Percentiles rank a stretch among this genome's conserved stretches.
phyloP scores from a whole-genome alignment of 2,113 vertebrate species.

The Rafetus swinhoei region DNA sequence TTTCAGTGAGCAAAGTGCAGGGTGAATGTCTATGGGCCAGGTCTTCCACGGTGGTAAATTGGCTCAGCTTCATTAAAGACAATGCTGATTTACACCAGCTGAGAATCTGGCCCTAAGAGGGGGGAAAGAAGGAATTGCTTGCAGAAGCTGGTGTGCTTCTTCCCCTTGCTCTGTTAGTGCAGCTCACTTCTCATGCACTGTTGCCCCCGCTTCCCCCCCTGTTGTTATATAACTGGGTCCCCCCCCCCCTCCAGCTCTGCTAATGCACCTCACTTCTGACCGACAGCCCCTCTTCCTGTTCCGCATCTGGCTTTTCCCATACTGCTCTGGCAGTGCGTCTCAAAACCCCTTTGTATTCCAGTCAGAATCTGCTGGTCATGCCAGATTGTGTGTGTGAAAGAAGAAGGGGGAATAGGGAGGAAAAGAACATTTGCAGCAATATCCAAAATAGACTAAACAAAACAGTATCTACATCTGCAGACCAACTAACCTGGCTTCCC shows the following conservation, averaged over 20 bases:
- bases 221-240: neutral
- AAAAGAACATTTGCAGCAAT: slow-evolving; percentile 18
- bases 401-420: neutral
- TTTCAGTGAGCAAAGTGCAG: neutral
- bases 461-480: neutral
- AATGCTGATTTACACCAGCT: neutral
- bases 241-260: neutral
- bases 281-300: neutral
- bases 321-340: neutral
- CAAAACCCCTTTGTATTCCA: neutral
- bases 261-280: neutral
- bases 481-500: neutral
- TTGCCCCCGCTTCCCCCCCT: neutral
- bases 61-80: neutral
- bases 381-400: neutral
- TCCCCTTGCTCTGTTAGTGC: neutral
- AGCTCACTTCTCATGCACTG: neutral
- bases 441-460: slow-evolving; percentile 58
- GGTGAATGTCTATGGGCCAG: neutral
- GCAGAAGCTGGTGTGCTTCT: neutral
- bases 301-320: neutral
- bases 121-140: neutral
- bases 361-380: neutral
- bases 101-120: neutral
- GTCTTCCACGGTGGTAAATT: neutral